Evolutionary conservation across 2,888 invertebrate species (phyloP), one percentile per base, ranked within the genome.

Genomic region (Nemotelus nigrinus): DNA sequence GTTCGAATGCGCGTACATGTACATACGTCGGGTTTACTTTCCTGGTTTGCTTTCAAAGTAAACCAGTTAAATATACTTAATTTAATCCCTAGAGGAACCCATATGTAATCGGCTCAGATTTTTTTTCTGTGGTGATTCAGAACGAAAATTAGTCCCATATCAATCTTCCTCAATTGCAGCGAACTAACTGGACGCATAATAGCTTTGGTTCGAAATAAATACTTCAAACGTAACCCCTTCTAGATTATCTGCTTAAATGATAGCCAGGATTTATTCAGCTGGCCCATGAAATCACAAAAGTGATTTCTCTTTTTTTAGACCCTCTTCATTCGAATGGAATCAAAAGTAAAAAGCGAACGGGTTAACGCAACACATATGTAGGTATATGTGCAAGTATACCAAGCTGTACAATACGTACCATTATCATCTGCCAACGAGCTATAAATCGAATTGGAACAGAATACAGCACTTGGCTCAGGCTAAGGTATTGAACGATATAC

Each of bases 201-300:
- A 63, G 43, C 39, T 25, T 43, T 63, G 41, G 43, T 43, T 55
- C 50, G 70, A 45, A 50, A 70, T 55, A 70, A 43, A 53, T 41
- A 55, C 55, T 43, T 7, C 55, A 10, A 53, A n/a, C 3, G 47
- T 55, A 25, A 70, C 25, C 70, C 55, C 41, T 70, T 55, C 55
- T 25, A 53, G 47, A 70, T 70, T 47, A 74, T 74, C 74, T 74
- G 41, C 60, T 74, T 74, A 74, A 74, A 60, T 74, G 74, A 74
- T 74, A 47, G 74, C 74, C 39, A 39, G 63, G 74, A 60, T 74
- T 74, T 74, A 63, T 74, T 47, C 74, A 63, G 41, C 63, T 74
- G 74, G 63, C 63, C 74, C 48, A 74, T 74, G 48, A 74, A 72
- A 72, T 72, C 71, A 72, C 45, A 45, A 72, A 63, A 60, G 74